Conservation (phyloP, 2,113 vertebrate genomes). For the Nibea coibor region DNA sequence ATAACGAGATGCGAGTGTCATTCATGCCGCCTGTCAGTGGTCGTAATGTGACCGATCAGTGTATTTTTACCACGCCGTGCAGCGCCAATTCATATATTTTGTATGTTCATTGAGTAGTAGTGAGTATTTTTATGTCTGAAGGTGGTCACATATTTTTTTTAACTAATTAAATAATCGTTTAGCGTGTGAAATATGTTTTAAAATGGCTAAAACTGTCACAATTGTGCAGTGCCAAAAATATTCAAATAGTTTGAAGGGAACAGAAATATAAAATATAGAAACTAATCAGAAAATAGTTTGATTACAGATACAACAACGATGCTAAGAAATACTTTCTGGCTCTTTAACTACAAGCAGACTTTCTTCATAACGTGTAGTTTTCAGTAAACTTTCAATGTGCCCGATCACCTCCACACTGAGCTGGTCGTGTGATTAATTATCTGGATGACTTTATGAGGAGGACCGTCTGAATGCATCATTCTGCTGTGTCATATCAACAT, state of each 20-base stretch:
- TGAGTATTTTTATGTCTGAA: background rate
- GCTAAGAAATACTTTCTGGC: background rate
- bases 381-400: background rate
- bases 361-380: background rate
- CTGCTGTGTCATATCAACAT: constrained; percentile 1
- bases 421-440: background rate
- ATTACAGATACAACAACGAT: background rate
- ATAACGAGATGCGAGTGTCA: too few species aligned
- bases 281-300: background rate
- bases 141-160: background rate
- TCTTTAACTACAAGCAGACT: background rate
- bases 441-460: background rate
- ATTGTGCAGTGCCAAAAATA: background rate
- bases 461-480: constrained; percentile 16
- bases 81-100: too few species aligned
- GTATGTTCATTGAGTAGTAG: background rate
- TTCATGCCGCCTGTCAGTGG: too few species aligned
- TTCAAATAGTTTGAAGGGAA: background rate
- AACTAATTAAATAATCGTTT: background rate
- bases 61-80: too few species aligned
- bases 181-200: too few species aligned
- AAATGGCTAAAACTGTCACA: too few species aligned
- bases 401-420: background rate
- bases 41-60: too few species aligned
- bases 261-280: background rate